A percentile compares a stretch with the other conserved stretches of the same genome.
Evolutionary conservation across 2,888 invertebrate genomes (phyloP).

Genomic region (Andrena minutula): DNA sequence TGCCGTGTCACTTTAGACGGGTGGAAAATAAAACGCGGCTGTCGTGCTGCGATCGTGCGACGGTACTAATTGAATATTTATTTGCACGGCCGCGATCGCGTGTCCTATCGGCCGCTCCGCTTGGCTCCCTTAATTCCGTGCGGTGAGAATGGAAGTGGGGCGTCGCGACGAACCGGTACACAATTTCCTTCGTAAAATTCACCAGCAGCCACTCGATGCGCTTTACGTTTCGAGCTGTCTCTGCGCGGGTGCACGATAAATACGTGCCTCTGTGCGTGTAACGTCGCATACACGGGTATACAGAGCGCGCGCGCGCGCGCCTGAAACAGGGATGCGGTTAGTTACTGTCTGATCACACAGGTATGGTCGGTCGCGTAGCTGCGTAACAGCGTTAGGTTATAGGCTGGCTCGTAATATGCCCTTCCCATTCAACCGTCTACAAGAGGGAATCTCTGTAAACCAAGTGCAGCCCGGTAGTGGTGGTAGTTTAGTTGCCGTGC

Average conservation of each 20-base stretch:
- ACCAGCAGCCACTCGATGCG: neutral
- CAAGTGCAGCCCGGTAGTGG: constrained; percentile 46
- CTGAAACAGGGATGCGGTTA: constrained; percentile 74
- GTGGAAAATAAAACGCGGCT: neutral
- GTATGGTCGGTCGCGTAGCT: constrained; percentile 78
- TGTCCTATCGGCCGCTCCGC: neutral
- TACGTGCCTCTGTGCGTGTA: constrained; percentile 22
- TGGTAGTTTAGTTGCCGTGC: constrained; percentile 66
- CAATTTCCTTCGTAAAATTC: neutral
- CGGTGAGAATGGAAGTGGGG: constrained; percentile 19
- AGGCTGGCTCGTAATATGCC: constrained; percentile 70
- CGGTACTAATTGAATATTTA: constrained; percentile 54
- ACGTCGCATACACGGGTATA: neutral
- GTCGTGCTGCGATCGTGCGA: neutral
- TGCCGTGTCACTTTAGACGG: neutral
- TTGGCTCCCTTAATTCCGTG: constrained; percentile 28
- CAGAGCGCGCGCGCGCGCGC: constrained; percentile 4
- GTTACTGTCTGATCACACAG: constrained; percentile 80
- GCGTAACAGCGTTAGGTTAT: constrained; percentile 80
- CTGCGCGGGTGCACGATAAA: constrained; percentile 26
- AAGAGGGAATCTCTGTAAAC: constrained; percentile 66
- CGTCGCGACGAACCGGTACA: neutral
- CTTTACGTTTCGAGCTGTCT: constrained; percentile 33
- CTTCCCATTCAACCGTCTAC: constrained; percentile 44
- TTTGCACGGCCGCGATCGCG: constrained; percentile 36